A percentile compares a stretch with the other conserved stretches of the same genome.
Evolutionary conservation across 2,888 invertebrate species (phyloP).

Genomic region (Oxytorus armatus): DNA sequence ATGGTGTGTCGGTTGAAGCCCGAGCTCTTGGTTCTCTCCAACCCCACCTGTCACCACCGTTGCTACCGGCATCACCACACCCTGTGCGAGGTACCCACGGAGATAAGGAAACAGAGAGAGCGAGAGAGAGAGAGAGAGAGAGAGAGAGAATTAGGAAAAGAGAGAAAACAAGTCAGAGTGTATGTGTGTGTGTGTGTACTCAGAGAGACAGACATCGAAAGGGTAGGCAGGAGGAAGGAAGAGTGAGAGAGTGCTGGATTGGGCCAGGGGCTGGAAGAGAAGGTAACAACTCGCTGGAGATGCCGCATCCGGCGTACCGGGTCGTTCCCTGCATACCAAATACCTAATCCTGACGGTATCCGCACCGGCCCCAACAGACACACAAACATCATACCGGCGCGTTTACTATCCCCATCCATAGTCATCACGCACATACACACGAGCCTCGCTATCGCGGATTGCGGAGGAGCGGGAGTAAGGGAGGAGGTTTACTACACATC

Average conservation of each 20-base stretch:
- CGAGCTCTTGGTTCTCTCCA: constrained; percentile 55
- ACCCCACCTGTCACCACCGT: constrained; percentile 65
- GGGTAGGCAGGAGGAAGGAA: constrained; percentile 35
- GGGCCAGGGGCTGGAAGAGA: constrained; percentile 66
- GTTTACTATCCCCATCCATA: neutral
- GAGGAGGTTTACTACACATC: constrained; percentile 39
- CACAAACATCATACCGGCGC: constrained; percentile 24
- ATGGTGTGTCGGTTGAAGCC: constrained; percentile 32
- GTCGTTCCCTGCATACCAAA: constrained; percentile 81
- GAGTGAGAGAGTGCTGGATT: constrained; percentile 55
- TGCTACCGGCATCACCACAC: constrained; percentile 67
- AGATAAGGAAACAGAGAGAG: too few species aligned
- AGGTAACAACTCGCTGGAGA: constrained; percentile 81
- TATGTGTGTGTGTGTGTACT: constrained; percentile 17
- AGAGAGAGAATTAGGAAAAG: constrained; percentile 27
- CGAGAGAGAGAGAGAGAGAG: constrained; percentile 55
- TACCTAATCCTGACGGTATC: constrained; percentile 79
- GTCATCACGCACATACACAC: constrained; percentile 5
- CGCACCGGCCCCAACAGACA: constrained; percentile 71
- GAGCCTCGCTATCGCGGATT: constrained; percentile 29
- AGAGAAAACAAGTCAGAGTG: constrained; percentile 40
- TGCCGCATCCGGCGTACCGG: constrained; percentile 81
- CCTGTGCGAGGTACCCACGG: too few species aligned
- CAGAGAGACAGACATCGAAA: constrained; percentile 12
- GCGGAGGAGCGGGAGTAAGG: neutral